Evolutionary conservation across 2,113 vertebrate species (phyloP).

Genomic region (Cavia porcellus): DNA sequence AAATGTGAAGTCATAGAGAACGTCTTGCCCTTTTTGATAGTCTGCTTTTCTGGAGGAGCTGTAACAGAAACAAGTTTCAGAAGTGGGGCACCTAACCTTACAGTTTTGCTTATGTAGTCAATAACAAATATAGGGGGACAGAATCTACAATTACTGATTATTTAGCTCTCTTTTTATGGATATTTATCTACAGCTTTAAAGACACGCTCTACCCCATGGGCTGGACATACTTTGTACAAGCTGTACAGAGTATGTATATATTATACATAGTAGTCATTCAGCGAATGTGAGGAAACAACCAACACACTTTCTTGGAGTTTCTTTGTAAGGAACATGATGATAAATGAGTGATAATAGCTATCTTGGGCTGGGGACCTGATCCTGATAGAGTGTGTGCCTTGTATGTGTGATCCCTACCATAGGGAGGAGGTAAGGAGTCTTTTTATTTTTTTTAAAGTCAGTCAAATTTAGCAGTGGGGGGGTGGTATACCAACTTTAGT

Average conservation of each 20-base stretch:
- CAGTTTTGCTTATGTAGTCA: slow-evolving; percentile 36
- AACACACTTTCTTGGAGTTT: slow-evolving; percentile 22
- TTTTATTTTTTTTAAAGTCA: no score
- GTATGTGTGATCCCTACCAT: background rate
- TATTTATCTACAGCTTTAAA: slow-evolving; percentile 36
- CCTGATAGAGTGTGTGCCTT: background rate
- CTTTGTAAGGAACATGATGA: slow-evolving; percentile 25
- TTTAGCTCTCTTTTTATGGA: slow-evolving; percentile 16
- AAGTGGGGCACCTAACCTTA: slow-evolving; percentile 11
- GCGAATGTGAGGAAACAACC: slow-evolving; percentile 43
- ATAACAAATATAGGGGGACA: background rate
- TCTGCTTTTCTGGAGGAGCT: background rate
- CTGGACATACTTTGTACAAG: background rate
- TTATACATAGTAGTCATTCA: background rate
- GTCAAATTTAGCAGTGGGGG: no score
- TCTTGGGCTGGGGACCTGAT: background rate
- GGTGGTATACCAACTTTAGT: no score
- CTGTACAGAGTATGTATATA: background rate
- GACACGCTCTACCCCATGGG: background rate
- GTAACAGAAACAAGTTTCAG: slow-evolving; percentile 36
- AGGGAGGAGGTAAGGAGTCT: background rate
- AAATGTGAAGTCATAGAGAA: slow-evolving; percentile 59
- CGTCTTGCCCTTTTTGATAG: slow-evolving; percentile 25
- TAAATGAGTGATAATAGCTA: background rate
- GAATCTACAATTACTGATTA: slow-evolving; percentile 36